phyloP scores from a whole-genome alignment of 2,888 invertebrate species.

The Lampropteryx suffumata region DNA sequence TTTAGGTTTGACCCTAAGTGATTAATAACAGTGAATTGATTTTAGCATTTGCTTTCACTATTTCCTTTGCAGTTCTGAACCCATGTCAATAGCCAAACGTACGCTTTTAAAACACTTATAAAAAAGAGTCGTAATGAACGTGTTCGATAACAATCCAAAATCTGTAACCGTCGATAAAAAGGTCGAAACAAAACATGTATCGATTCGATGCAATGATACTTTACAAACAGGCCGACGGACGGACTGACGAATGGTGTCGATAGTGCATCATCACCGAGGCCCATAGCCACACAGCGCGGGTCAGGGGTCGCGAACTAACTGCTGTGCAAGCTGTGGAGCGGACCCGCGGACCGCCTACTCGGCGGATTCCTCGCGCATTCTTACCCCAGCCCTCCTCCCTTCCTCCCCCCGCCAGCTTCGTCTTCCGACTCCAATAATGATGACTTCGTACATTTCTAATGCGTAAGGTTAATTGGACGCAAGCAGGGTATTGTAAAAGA shows the following conservation, averaged over 20 bases:
- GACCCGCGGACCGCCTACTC: constrained; percentile 66
- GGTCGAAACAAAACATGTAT: constrained; percentile 33
- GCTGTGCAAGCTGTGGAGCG: constrained; percentile 55
- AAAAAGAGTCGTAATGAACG: constrained; percentile 9
- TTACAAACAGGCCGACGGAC: constrained; percentile 20
- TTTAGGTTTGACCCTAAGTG: background rate
- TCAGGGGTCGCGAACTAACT: constrained; percentile 60
- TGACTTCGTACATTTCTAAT: constrained; percentile 74
- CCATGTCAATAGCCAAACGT: background rate
- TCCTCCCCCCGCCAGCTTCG: constrained; percentile 31
- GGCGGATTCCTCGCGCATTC: constrained; percentile 53
- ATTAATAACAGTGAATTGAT: background rate
- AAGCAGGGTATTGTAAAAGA: constrained; percentile 66
- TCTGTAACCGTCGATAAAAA: constrained; percentile 20
- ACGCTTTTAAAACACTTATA: background rate
- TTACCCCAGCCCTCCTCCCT: constrained; percentile 34
- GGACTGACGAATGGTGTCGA: constrained; percentile 35
- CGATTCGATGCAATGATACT: constrained; percentile 35
- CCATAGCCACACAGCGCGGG: constrained; percentile 64
- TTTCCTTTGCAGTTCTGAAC: background rate
- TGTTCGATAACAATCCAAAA: constrained; percentile 20
- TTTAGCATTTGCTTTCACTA: no score
- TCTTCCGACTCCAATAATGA: constrained; percentile 64
- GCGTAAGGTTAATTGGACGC: constrained; percentile 79
- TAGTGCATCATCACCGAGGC: constrained; percentile 57